Evolutionary conservation across 2,888 invertebrate genomes (phyloP).

Genomic region (Hymenopus coronatus): DNA sequence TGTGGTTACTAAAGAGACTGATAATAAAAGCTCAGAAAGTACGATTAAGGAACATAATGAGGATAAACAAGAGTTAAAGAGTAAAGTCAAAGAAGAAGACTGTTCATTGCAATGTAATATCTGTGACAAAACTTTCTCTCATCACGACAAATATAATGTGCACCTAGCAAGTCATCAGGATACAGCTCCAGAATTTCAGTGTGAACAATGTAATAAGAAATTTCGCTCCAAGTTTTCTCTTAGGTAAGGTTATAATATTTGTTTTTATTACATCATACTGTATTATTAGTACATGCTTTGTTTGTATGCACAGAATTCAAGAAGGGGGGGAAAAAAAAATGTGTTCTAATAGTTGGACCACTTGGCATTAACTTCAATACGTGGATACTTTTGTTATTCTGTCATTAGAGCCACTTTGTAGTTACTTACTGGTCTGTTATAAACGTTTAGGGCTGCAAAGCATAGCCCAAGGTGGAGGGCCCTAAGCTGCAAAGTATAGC

Average conservation of each 20-base stretch:
- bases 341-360: no score
- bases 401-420: no score
- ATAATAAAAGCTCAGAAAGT: neutral
- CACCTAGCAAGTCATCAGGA: neutral
- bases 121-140: constrained; percentile 6
- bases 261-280: neutral
- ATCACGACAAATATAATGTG: neutral
- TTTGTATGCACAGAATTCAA: neutral
- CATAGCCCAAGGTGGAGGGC: no score
- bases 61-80: neutral
- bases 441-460: no score
- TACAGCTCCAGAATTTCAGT: constrained; percentile 4
- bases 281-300: neutral
- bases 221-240: constrained; percentile 22
- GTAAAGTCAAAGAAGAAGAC: neutral
- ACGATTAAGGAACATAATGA: neutral
- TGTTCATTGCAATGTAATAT: neutral
- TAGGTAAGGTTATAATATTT: neutral
- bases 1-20: neutral
- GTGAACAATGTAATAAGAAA: constrained; percentile 19
- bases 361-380: no score
- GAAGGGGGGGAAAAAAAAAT: neutral
- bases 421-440: no score
- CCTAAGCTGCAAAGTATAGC: no score
- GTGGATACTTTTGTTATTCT: no score